Evolutionary conservation across 2,888 invertebrate genomes (phyloP).

Genomic region (Drosophila mimica): DNA sequence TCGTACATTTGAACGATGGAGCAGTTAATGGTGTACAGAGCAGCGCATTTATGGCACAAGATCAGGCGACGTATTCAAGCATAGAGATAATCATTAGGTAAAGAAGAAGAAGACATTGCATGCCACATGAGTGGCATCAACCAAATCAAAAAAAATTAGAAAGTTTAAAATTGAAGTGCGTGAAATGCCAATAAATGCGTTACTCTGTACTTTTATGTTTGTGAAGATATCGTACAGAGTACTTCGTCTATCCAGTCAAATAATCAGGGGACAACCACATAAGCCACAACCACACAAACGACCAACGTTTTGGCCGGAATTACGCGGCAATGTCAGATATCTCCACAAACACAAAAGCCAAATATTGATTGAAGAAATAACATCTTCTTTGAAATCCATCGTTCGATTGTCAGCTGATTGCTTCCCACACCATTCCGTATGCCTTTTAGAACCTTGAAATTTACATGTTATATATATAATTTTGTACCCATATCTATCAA

Average conservation of each 20-base stretch:
- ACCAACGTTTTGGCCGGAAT: slow-evolving; percentile 18
- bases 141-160: slow-evolving; percentile 35
- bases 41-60: slow-evolving; percentile 83
- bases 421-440: slow-evolving; percentile 86
- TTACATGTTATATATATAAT: slow-evolving; percentile 55
- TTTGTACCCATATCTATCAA: slow-evolving; percentile 40
- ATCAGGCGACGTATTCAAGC: slow-evolving; percentile 38
- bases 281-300: slow-evolving; percentile 15
- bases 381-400: slow-evolving; percentile 76
- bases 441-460: slow-evolving; percentile 83
- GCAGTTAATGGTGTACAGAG: slow-evolving; percentile 84
- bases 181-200: slow-evolving; percentile 66
- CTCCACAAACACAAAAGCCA: slow-evolving; percentile 75
- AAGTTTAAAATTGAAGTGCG: slow-evolving; percentile 28
- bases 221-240: slow-evolving; percentile 62
- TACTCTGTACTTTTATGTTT: slow-evolving; percentile 84
- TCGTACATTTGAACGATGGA: slow-evolving; percentile 86
- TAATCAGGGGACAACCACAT: slow-evolving; percentile 68
- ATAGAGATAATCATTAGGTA: slow-evolving; percentile 16
- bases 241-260: slow-evolving; percentile 59
- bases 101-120: neutral
- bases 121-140: neutral
- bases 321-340: slow-evolving; percentile 47
- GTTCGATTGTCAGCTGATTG: slow-evolving; percentile 85
- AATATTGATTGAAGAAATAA: slow-evolving; percentile 55